These are phyloP conservation scores for Diogma glabrata DNA, from an alignment of 2,888 invertebrate genomes.

Conservation along the genomic window DNA sequence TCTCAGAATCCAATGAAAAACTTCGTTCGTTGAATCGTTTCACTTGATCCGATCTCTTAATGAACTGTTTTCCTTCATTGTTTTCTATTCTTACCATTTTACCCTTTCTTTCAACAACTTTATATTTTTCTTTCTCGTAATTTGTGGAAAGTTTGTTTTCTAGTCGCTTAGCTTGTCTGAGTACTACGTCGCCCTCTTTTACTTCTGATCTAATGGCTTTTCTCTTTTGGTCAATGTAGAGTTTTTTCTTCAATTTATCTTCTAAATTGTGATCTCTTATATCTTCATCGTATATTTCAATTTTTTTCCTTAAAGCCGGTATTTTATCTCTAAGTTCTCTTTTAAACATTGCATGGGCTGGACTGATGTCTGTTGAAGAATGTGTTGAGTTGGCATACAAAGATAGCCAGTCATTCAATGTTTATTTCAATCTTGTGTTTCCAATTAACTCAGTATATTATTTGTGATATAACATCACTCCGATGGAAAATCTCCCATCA, in stretches of 20 bases:
- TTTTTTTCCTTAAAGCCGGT: neutral
- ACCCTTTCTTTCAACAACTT: neutral
- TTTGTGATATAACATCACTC: no score
- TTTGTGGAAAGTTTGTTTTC: neutral
- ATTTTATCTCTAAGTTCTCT: neutral
- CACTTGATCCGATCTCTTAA: neutral
- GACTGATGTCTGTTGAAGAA: neutral
- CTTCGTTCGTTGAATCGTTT: neutral
- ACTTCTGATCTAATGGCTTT: neutral
- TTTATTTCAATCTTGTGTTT: neutral
- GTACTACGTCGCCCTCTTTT: neutral
- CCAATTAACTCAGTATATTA: no score
- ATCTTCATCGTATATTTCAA: conserved; percentile 1
- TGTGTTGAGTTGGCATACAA: neutral
- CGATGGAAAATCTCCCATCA: no score
- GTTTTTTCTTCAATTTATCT: neutral
- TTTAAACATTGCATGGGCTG: neutral
- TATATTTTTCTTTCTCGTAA: neutral
- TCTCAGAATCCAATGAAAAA: neutral
- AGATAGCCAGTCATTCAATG: neutral
- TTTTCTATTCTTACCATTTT: conserved; percentile 1
- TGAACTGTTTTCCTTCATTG: neutral
- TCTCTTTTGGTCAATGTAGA: conserved; percentile 3
- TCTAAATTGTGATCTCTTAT: neutral
- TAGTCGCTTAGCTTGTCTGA: neutral